Evolutionary conservation across 64 coral and sea anemone genomes (phyloP).

Genomic region (Orbicella faveolata): DNA sequence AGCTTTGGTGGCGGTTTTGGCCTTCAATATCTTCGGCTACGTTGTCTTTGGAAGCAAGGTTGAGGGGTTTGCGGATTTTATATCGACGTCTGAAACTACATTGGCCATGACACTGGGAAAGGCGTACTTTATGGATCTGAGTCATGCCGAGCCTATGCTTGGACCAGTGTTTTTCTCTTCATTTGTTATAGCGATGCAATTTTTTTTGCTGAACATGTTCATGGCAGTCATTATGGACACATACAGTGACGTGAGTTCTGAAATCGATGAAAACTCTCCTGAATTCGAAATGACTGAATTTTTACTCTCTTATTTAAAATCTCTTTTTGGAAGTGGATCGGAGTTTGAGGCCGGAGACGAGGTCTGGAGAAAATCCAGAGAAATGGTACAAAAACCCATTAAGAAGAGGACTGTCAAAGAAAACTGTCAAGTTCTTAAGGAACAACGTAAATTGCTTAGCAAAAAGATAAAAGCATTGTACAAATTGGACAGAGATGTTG

Average conservation of each 20-base stretch:
- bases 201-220: constrained; percentile 81
- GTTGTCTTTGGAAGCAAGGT: constrained; percentile 61
- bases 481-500: background rate
- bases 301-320: constrained; percentile 32
- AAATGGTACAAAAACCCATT: too few species aligned
- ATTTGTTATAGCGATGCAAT: constrained; percentile 65
- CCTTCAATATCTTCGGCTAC: constrained; percentile 65
- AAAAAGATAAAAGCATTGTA: background rate
- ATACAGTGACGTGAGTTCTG: constrained; percentile 49
- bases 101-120: constrained; percentile 70
- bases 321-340: constrained; percentile 19
- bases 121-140: constrained; percentile 59
- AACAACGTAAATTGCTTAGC: background rate
- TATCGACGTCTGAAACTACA: constrained; percentile 57
- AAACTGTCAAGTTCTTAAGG: background rate
- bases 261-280: constrained; percentile 6
- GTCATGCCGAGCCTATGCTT: constrained; percentile 34
- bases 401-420: background rate
- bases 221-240: constrained; percentile 66
- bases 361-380: background rate
- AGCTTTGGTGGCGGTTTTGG: constrained; percentile 39
- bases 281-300: constrained; percentile 56
- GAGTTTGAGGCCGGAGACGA: constrained; percentile 11
- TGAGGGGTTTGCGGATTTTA: constrained; percentile 39
- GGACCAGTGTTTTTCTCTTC: constrained; percentile 61